Evolutionary conservation across 2,888 invertebrate genomes (phyloP).

Genomic region (Copidosoma aretas): DNA sequence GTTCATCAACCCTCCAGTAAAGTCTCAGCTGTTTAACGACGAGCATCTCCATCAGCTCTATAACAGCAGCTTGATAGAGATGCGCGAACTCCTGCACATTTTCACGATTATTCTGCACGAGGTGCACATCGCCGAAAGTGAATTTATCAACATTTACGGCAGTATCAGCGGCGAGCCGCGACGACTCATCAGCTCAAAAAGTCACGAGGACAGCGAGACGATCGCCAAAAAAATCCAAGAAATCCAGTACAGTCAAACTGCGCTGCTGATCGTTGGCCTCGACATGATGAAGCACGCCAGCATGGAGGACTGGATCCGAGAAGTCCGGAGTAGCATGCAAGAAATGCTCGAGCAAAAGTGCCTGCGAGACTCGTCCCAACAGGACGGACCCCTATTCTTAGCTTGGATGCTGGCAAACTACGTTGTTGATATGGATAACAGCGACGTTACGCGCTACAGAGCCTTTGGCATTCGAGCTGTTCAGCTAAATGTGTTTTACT

Average conservation of each 20-base stretch:
- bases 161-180: slow-evolving; percentile 58
- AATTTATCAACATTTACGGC: slow-evolving; percentile 55
- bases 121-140: slow-evolving; percentile 49
- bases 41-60: slow-evolving; percentile 57
- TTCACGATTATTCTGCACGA: slow-evolving; percentile 56
- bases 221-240: slow-evolving; percentile 56
- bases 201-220: slow-evolving; percentile 57
- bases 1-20: slow-evolving; percentile 53
- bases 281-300: slow-evolving; percentile 54
- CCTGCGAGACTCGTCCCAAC: slow-evolving; percentile 51
- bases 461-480: slow-evolving; percentile 58
- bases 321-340: slow-evolving; percentile 53
- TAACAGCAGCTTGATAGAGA: slow-evolving; percentile 58
- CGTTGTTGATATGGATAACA: slow-evolving; percentile 55
- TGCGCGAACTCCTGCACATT: slow-evolving; percentile 58
- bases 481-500: slow-evolving; percentile 58
- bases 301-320: slow-evolving; percentile 54
- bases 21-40: slow-evolving; percentile 56
- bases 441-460: slow-evolving; percentile 52
- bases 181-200: slow-evolving; percentile 55
- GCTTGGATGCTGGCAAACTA: slow-evolving; percentile 61
- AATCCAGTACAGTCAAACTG: slow-evolving; percentile 57
- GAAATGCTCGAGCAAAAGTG: slow-evolving; percentile 59
- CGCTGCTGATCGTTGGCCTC: slow-evolving; percentile 54
- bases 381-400: slow-evolving; percentile 58